Conservation (phyloP, 2,888 invertebrate genomes). For the Calephelis perditalis region DNA sequence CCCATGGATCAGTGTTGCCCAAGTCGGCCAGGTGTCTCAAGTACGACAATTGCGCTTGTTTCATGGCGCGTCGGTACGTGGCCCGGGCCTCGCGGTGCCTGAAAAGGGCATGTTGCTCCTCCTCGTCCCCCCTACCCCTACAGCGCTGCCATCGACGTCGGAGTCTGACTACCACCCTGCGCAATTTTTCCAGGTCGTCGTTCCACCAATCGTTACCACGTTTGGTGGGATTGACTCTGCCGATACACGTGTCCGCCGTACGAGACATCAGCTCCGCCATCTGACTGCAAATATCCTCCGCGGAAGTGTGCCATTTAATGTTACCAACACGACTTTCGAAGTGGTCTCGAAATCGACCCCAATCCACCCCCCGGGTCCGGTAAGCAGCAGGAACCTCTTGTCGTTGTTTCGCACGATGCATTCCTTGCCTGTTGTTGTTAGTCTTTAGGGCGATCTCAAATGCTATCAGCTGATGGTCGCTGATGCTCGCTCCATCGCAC, state of each 20-base stretch:
- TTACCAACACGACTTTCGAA: neutral
- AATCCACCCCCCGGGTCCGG: neutral
- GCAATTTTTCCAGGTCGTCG: too few species aligned
- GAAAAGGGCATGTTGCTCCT: neutral
- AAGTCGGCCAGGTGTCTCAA: constrained; percentile 19
- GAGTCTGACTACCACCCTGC: neutral
- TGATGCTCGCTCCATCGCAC: too few species aligned
- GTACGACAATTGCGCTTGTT: constrained; percentile 9
- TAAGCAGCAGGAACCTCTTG: too few species aligned
- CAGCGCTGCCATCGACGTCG: constrained; percentile 25
- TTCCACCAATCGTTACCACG: neutral
- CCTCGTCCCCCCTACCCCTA: constrained; percentile 13
- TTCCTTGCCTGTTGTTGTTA: too few species aligned
- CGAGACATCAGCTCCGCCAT: too few species aligned
- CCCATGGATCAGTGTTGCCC: constrained; percentile 28
- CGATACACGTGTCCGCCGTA: too few species aligned
- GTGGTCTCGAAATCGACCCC: neutral
- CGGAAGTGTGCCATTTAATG: too few species aligned
- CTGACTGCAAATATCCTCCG: too few species aligned
- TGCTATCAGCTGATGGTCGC: too few species aligned
- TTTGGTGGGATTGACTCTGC: too few species aligned
- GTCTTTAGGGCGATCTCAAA: too few species aligned
- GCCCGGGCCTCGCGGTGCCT: neutral
- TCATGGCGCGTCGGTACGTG: constrained; percentile 20
- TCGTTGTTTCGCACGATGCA: too few species aligned